Evolutionary conservation across 2,113 vertebrate genomes (phyloP).

Genomic region (Bostrychus sinensis): DNA sequence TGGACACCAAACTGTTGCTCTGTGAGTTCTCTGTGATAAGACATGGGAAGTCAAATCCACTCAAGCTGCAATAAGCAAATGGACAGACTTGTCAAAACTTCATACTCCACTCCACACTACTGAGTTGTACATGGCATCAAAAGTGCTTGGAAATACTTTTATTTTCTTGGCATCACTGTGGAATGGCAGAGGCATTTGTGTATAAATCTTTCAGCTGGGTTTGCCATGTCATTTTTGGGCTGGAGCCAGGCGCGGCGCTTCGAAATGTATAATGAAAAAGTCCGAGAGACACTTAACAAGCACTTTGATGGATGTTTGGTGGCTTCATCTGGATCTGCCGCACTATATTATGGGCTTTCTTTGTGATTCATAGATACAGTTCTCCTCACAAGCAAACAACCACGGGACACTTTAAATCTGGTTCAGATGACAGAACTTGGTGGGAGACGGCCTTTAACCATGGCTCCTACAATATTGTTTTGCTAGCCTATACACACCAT

Average conservation of each 20-base stretch:
- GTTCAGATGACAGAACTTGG: slow-evolving; percentile 40
- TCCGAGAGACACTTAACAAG: slow-evolving; percentile 71
- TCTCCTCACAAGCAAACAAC: slow-evolving; percentile 53
- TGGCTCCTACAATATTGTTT: slow-evolving; percentile 9
- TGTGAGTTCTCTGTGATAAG: no score
- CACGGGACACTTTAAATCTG: slow-evolving; percentile 50
- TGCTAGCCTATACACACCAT: slow-evolving; percentile 20
- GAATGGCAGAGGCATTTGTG: slow-evolving; percentile 27
- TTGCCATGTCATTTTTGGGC: slow-evolving; percentile 61
- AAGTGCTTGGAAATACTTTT: slow-evolving; percentile 30
- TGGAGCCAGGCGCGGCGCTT: slow-evolving; percentile 37
- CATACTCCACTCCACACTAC: not conserved
- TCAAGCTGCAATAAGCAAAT: not conserved
- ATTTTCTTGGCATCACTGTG: slow-evolving; percentile 38
- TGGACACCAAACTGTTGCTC: no score
- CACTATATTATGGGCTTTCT: slow-evolving; percentile 62
- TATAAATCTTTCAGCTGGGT: slow-evolving; percentile 55
- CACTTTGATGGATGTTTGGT: slow-evolving; percentile 67
- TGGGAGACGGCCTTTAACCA: slow-evolving; percentile 9
- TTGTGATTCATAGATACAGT: slow-evolving; percentile 63
- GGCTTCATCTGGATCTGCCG: slow-evolving; percentile 54
- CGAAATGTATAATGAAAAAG: slow-evolving; percentile 64
- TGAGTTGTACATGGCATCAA: not conserved
- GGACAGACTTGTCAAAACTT: slow-evolving; percentile 23
- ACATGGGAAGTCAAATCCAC: no score